phyloP scores from a whole-genome alignment of 2,888 invertebrate genomes.

The Megamerina dolium region DNA sequence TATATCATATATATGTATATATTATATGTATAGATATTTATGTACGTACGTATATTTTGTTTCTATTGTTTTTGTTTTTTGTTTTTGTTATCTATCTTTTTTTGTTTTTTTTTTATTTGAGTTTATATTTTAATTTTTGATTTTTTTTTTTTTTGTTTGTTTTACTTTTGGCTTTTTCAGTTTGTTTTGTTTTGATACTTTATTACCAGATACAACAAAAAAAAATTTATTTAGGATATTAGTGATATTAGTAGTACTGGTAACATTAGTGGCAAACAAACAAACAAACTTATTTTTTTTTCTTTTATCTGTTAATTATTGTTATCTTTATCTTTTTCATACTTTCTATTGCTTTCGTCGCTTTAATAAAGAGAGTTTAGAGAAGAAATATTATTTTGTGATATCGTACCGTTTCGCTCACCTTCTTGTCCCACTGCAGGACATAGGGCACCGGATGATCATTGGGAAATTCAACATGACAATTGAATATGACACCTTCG shows the following conservation, averaged over 20 bases:
- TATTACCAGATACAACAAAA: too few species aligned
- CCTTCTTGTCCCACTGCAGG: conserved; percentile 99
- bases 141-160: background rate
- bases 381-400: conserved; percentile 51
- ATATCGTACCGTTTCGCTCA: conserved; percentile 92
- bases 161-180: background rate
- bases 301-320: background rate
- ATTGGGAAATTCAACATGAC: conserved; percentile 94
- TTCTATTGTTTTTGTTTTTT: too few species aligned
- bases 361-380: conserved; percentile 54
- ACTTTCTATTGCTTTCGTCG: conserved; percentile 29
- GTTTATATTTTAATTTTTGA: too few species aligned
- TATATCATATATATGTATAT: too few species aligned
- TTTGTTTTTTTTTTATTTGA: too few species aligned
- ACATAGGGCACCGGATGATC: conserved; percentile 95
- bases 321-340: conserved; percentile 1
- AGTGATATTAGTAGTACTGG: too few species aligned
- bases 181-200: background rate
- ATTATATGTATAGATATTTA: too few species aligned
- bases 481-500: conserved; percentile 95
- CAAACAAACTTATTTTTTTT: background rate
- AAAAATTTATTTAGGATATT: too few species aligned
- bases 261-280: background rate
- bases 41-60: too few species aligned
- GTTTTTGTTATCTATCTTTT: too few species aligned